Percentiles rank a stretch among this genome's conserved stretches.
Conservation (phyloP, 2,888 invertebrate genomes). For the Lithophane socia region DNA sequence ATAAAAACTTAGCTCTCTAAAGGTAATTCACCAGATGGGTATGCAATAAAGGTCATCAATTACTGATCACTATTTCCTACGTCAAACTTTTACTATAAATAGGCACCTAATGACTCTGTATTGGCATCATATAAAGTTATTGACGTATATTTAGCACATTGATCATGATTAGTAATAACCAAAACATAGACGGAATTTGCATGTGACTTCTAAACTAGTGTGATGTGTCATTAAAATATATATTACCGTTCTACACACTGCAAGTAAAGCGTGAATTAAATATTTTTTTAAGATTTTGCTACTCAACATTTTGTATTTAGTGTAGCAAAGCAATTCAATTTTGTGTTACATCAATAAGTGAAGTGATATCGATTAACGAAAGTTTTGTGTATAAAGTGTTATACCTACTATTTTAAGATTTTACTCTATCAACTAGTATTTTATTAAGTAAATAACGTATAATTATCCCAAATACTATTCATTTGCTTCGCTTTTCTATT, state of each 20-base stretch:
- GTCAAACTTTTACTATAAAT: constrained; percentile 47
- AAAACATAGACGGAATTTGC: constrained; percentile 39
- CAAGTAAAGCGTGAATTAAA: constrained; percentile 11
- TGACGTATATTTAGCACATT: constrained; percentile 62
- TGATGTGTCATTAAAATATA: constrained; percentile 27
- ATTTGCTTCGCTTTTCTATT: not conserved
- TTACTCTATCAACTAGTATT: too few relatives aligned
- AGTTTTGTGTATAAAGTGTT: not conserved
- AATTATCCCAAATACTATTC: not conserved
- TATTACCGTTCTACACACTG: constrained; percentile 16
- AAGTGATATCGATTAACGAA: not conserved
- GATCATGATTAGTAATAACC: constrained; percentile 57
- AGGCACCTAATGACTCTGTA: constrained; percentile 31
- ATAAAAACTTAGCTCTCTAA: not conserved
- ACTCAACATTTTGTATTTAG: too few relatives aligned
- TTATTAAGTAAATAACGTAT: not conserved
- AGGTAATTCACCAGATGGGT: constrained; percentile 23
- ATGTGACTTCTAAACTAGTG: constrained; percentile 23
- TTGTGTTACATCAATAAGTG: not conserved
- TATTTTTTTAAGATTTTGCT: not conserved
- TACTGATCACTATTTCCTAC: constrained; percentile 50
- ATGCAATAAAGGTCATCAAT: constrained; percentile 41
- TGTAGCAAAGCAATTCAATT: not conserved
- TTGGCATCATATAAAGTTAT: constrained; percentile 58
- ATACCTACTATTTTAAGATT: not conserved